Percentiles rank a stretch among this genome's conserved stretches.
Conservation (phyloP, 2,888 invertebrate genomes). For the Brenthis hecate region DNA sequence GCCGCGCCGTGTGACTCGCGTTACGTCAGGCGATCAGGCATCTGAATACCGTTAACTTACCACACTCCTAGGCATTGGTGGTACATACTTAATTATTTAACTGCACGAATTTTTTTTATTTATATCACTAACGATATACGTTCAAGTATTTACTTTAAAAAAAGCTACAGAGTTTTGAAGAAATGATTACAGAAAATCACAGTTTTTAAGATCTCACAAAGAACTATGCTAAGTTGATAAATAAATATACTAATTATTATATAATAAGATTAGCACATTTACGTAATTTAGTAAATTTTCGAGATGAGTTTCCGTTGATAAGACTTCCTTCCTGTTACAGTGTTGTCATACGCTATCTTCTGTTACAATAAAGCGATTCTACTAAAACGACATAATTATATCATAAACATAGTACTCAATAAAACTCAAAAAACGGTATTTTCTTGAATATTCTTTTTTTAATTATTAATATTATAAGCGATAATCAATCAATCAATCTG, state of each 20-base stretch:
- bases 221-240: too few species aligned
- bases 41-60: constrained; percentile 44
- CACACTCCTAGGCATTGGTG: constrained; percentile 20
- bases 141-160: too few species aligned
- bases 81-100: constrained; percentile 10
- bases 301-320: constrained; percentile 68
- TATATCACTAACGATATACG: background rate
- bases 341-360: constrained; percentile 27
- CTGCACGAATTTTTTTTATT: background rate
- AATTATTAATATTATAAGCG: too few species aligned
- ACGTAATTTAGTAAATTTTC: constrained; percentile 42
- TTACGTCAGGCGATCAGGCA: constrained; percentile 39
- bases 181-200: too few species aligned
- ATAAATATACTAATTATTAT: background rate
- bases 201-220: too few species aligned
- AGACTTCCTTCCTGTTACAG: constrained; percentile 63
- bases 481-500: too few species aligned
- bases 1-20: constrained; percentile 31
- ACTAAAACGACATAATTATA: constrained; percentile 16
- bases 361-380: constrained; percentile 11
- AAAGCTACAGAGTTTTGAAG: too few species aligned
- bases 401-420: background rate
- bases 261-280: constrained; percentile 40
- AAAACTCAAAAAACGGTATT: too few species aligned
- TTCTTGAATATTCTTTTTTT: too few species aligned